Percentiles rank a stretch among this genome's conserved stretches.
These are phyloP conservation scores for human (Homo sapiens) DNA, from an alignment of 2,113 vertebrate species.

Conservation along the genomic window GRCh38 chrX:84336001-84336500, in stretches of 20 bases:
- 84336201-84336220: conserved; percentile 48
- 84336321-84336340: conserved; percentile 1
- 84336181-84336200: background rate
- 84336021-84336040: background rate
- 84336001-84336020: background rate
- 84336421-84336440: conserved; percentile 51
- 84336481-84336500: conserved; percentile 50
- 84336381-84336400: background rate
- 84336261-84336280: background rate
- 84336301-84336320: background rate
- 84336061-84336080: conserved; percentile 30
- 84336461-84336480: conserved; percentile 12
- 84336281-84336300: background rate
- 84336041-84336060: background rate
- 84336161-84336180: conserved; percentile 29
- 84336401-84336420: background rate
- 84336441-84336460: conserved; percentile 40
- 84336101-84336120: conserved; percentile 3
- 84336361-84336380: conserved; percentile 13
- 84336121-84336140: background rate
- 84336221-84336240: background rate
- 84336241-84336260: background rate
- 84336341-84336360: background rate
- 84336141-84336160: conserved; percentile 27
- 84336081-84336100: background rate